Evolutionary conservation across 2,797 vertebrate genomes (phyloP), one percentile per base, ranked within the genome.

Genomic region (Syngnathus rostellatus): DNA sequence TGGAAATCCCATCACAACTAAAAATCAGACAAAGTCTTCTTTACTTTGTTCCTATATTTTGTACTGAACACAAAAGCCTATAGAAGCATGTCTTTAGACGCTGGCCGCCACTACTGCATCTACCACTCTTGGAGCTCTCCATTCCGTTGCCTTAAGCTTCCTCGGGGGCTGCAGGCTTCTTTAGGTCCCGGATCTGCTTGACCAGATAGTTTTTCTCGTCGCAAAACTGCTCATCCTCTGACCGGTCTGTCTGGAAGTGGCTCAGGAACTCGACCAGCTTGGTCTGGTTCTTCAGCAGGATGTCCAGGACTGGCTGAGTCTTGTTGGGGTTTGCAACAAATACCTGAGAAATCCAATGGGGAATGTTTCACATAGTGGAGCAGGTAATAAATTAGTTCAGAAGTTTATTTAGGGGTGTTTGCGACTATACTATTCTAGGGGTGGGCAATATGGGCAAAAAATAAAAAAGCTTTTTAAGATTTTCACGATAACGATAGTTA

Each of bases 171-270:
- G 81, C 41, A 14, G 90, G 85, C 79, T 86, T 88, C 84, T 91
- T 93, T 73, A 93, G 86, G 77, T 93, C 92, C 41, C 91, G 89
- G 78, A 93, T 93, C 85, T 93, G 92, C 83, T 92, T 93, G 16
- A 92, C 85, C 76, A 93, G 86, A 87, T 93, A 93, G 88, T 92
- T 92, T 82, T 93, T 93, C 87, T 93, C 92, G 0, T 92, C 92
- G 1, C 90, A 92, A 87, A 93, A 93, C 86, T 93, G 92, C 85
- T 93, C 92, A 2, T 93, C 92, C 70, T 93, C 92, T 0, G 91
- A 84, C 25, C 92, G 62, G 82, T 93, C 92, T 0, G 89, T 91
- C 86, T 93, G 92, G 82, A 93, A 93, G 73, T 91, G 87, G 81
- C 87, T 86, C 75, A 93, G 86, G 86, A 93, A 93, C 0, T 93